Percentiles rank a stretch among this genome's conserved stretches.
Evolutionary conservation across 2,113 vertebrate species (phyloP).

Genomic region (Hippocampus barbouri): DNA sequence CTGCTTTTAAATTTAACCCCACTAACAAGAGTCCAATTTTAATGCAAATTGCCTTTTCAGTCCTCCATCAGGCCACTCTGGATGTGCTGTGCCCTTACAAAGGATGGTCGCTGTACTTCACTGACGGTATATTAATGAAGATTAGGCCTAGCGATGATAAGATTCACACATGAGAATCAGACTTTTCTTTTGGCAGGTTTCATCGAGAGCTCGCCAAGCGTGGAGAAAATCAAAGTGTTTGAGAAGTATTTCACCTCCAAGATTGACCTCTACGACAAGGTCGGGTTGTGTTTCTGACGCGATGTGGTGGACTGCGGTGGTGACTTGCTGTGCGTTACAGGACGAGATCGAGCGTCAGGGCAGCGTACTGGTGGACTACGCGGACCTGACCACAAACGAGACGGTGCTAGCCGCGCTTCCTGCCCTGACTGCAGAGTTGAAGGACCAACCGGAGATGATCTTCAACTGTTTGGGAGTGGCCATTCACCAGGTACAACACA

Average conservation of each 20-base stretch:
- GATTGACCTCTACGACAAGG: conserved; percentile 95
- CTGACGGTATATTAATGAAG: conserved; percentile 78
- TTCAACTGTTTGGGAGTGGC: conserved; percentile 90
- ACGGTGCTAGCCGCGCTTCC: conserved; percentile 68
- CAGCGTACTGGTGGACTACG: conserved; percentile 94
- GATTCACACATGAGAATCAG: background rate
- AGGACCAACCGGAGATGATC: conserved; percentile 85
- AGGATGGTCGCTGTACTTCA: conserved; percentile 94
- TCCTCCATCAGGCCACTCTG: conserved; percentile 73
- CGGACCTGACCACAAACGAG: conserved; percentile 76
- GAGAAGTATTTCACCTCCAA: conserved; percentile 84
- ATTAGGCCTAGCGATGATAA: background rate
- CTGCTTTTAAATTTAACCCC: no score
- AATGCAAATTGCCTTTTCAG: conserved; percentile 26
- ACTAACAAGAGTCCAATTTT: background rate
- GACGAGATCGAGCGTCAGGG: conserved; percentile 98
- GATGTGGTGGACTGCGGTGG: background rate
- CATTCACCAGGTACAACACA: conserved; percentile 83
- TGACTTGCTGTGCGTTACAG: conserved; percentile 55
- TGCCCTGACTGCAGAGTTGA: conserved; percentile 75
- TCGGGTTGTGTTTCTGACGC: conserved; percentile 40
- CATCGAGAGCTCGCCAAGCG: conserved; percentile 77
- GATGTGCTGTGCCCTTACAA: conserved; percentile 82
- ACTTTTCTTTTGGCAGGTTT: conserved; percentile 73
- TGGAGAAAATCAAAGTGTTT: conserved; percentile 89